phyloP scores from a whole-genome alignment of 2,797 vertebrate species.

The Chelon auratus region DNA sequence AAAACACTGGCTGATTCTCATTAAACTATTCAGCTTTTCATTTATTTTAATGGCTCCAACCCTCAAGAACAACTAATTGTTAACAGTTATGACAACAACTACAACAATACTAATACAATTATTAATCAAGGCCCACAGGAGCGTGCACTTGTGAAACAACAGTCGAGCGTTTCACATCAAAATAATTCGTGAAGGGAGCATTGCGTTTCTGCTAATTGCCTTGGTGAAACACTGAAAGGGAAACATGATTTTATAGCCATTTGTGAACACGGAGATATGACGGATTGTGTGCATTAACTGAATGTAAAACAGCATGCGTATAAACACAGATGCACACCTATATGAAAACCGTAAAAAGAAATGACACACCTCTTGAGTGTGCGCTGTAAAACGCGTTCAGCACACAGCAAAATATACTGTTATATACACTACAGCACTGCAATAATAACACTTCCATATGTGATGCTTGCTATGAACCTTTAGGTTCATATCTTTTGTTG shows the following conservation, averaged over 20 bases:
- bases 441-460: slow-evolving; percentile 23
- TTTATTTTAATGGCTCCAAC: slow-evolving; percentile 30
- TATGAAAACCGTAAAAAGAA: background rate
- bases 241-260: slow-evolving; percentile 34
- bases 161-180: slow-evolving; percentile 22
- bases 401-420: background rate
- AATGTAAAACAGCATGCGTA: slow-evolving; percentile 10
- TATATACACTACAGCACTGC: slow-evolving; percentile 9
- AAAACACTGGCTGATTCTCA: slow-evolving; percentile 41
- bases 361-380: slow-evolving; percentile 5
- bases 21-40: slow-evolving; percentile 47
- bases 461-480: slow-evolving; percentile 27
- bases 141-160: slow-evolving; percentile 23
- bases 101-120: slow-evolving; percentile 16
- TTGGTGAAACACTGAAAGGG: slow-evolving; percentile 28
- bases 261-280: slow-evolving; percentile 6
- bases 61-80: slow-evolving; percentile 3
- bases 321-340: background rate
- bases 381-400: background rate
- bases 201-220: slow-evolving; percentile 36
- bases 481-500: slow-evolving; percentile 39
- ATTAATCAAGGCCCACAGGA: slow-evolving; percentile 16
- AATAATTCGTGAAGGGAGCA: slow-evolving; percentile 22
- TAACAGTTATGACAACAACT: slow-evolving; percentile 16
- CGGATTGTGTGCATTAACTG: slow-evolving; percentile 16